Evolutionary conservation across 2,888 invertebrate species (phyloP).

Genomic region (Epinotia bilunana): DNA sequence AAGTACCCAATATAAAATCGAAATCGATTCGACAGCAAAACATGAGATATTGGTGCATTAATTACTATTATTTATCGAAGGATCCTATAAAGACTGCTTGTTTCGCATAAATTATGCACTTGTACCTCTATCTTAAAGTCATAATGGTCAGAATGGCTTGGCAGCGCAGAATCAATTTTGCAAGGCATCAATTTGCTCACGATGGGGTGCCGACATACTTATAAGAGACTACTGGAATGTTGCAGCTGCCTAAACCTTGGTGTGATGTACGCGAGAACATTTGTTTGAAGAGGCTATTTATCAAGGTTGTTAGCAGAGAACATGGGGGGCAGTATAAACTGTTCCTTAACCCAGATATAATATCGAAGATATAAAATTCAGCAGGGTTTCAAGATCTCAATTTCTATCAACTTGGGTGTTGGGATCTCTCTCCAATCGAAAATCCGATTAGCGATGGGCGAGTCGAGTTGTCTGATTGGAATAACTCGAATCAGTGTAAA

Average conservation of each 20-base stretch:
- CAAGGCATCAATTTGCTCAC: conserved; percentile 63
- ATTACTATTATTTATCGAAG: conserved; percentile 62
- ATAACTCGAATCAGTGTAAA: too few relatives aligned
- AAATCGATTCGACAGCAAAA: conserved; percentile 25
- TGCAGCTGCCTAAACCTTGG: conserved; percentile 45
- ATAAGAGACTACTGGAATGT: conserved; percentile 55
- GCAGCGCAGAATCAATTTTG: conserved; percentile 50
- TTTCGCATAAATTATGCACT: conserved; percentile 29
- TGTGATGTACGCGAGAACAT: conserved; percentile 7
- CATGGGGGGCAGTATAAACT: neutral
- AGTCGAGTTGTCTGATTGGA: too few relatives aligned
- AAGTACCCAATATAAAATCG: conserved; percentile 6
- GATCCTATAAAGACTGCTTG: conserved; percentile 25
- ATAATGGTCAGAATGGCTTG: conserved; percentile 22
- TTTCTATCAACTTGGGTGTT: neutral
- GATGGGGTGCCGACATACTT: conserved; percentile 58
- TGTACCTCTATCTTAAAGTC: conserved; percentile 5
- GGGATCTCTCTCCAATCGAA: too few relatives aligned
- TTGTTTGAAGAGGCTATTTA: conserved; percentile 10
- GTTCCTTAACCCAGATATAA: neutral
- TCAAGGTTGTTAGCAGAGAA: neutral
- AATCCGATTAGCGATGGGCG: too few relatives aligned
- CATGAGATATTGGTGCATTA: conserved; percentile 56
- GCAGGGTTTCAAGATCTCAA: too few relatives aligned
- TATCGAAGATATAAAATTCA: neutral